Evolutionary conservation across 1,140 invertebrate genomes (phyloP).

Genomic region (Hypothenemus hampei): DNA sequence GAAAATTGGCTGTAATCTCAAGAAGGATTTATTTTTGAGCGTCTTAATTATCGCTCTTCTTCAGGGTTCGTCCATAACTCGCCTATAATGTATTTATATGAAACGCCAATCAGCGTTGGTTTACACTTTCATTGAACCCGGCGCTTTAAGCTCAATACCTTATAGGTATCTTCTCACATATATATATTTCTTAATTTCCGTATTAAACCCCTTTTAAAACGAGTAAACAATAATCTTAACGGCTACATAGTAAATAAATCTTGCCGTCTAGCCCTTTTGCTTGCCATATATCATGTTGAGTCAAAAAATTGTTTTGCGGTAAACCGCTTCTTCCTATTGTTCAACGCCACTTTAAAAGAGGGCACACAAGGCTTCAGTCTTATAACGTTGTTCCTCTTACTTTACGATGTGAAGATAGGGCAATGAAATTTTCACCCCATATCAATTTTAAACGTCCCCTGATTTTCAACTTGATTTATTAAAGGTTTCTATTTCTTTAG

Average conservation of each 20-base stretch:
- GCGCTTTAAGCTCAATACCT: no score
- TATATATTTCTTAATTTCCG: no score
- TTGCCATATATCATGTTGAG: constrained; percentile 20
- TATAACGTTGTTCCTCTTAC: constrained; percentile 22
- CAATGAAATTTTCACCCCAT: constrained; percentile 37
- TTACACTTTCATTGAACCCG: no score
- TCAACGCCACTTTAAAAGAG: constrained; percentile 31
- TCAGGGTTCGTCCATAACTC: constrained; percentile 3
- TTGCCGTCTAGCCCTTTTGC: no score
- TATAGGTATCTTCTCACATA: no score
- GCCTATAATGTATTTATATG: constrained; percentile 4
- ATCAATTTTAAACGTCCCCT: constrained; percentile 30
- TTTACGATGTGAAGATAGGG: constrained; percentile 35
- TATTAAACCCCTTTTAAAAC: no score
- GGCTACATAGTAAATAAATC: no score
- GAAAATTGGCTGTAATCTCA: constrained; percentile 14
- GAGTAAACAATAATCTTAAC: no score
- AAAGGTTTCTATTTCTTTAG: no score
- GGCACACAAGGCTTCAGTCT: constrained; percentile 18
- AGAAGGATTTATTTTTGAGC: constrained; percentile 18
- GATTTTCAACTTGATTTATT: constrained; percentile 24
- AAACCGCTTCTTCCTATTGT: constrained; percentile 27
- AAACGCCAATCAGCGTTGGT: constrained; percentile 12
- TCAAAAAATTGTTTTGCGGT: constrained; percentile 22
- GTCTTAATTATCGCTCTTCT: constrained; percentile 18